phyloP scores from a whole-genome alignment of 2,113 vertebrate species.

The Hypanus sabinus region DNA sequence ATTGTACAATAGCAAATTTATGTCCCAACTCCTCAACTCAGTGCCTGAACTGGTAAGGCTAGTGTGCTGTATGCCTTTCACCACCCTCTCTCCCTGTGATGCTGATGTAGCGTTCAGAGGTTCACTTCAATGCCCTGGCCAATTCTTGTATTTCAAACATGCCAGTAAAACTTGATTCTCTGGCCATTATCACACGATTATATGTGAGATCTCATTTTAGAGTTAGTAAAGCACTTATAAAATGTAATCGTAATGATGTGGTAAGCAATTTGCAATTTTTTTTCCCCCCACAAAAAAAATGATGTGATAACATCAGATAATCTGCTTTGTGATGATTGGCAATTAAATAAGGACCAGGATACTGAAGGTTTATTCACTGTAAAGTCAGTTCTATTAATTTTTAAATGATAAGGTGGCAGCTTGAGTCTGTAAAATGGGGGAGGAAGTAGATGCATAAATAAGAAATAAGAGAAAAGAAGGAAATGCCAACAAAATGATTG shows the following conservation, averaged over 20 bases:
- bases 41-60: too few species aligned
- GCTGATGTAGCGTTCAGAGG: background rate
- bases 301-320: background rate
- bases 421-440: background rate
- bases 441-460: background rate
- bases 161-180: background rate
- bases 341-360: background rate
- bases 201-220: background rate
- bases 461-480: background rate
- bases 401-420: background rate
- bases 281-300: background rate
- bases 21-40: too few species aligned
- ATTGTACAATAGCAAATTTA: too few species aligned
- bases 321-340: background rate
- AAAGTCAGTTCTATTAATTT: background rate
- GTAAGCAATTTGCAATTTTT: background rate
- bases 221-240: background rate
- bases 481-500: background rate
- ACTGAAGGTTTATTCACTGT: background rate
- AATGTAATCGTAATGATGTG: background rate
- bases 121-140: background rate
- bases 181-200: background rate
- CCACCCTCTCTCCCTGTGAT: too few species aligned
- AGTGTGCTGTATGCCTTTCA: too few species aligned
- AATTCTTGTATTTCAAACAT: background rate